Evolutionary conservation across 2,888 invertebrate genomes (phyloP), one percentile per base, ranked within the genome.

Genomic region (Oxyteleia sp.): DNA sequence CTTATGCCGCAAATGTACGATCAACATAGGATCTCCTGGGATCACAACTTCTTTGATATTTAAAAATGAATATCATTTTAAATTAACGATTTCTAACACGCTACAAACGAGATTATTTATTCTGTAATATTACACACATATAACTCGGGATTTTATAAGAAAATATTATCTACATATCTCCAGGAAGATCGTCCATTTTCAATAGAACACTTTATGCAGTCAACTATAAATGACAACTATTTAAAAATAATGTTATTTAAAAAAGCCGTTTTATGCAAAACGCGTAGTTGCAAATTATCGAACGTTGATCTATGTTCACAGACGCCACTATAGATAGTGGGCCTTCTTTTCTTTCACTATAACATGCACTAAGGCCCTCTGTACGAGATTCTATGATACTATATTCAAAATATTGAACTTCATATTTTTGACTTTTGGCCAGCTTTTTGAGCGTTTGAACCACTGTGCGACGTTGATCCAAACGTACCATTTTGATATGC

Each of bases 401-500:
- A 38, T 38, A 38, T 38, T 38, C 38, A 38, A 38, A 38, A 38
- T 13, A 38, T 38, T 38, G 13, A 38, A 38, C 38, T 32, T 32
- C 10, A 32, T 32, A 26, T 3, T 26, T 20, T 47, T 11, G 16
- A 47, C 45, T 47, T 47, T 47, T 47, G 51, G 23, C 51, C 51
- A 51, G 26, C 51, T 51, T 51, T 51, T 51, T 13, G 51, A 20
- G 26, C 16, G 16, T 51, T 51, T 15, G 32, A 8, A 29, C 53
- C 53, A 51, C 23, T 51, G 51, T 51, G 88, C 32, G n/a, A n/a
- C n/a, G n/a, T n/a, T n/a, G n/a, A n/a, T n/a, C n/a, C n/a, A n/a
- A n/a, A n/a, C n/a, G n/a, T n/a, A n/a, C n/a, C n/a, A n/a, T n/a
- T n/a, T n/a, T n/a, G n/a, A n/a, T n/a, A n/a, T n/a, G n/a, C n/a